phyloP scores from a whole-genome alignment of 2,113 vertebrate species.

The Paracanthobrama guichenoti region DNA sequence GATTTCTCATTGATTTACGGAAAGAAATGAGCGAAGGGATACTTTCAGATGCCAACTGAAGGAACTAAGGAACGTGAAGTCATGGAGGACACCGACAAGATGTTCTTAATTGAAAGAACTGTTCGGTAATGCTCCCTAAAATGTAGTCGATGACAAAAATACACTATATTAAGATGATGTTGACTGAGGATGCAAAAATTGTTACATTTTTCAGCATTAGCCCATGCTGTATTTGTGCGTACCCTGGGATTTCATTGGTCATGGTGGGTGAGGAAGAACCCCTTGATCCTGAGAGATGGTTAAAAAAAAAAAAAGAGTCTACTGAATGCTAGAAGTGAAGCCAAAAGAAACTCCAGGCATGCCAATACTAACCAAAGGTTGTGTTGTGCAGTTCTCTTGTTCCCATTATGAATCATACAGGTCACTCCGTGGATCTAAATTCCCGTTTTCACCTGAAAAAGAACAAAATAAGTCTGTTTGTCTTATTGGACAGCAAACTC shows the following conservation, averaged over 20 bases:
- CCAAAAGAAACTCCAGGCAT: conserved; percentile 49
- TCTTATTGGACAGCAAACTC: conserved; percentile 43
- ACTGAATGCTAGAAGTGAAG: conserved; percentile 31
- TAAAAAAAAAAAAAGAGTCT: neutral
- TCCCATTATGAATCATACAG: conserved; percentile 50
- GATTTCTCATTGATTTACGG: conserved; percentile 68
- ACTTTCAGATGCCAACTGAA: conserved; percentile 47
- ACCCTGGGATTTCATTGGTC: conserved; percentile 34
- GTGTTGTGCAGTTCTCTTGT: conserved; percentile 62
- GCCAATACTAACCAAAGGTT: conserved; percentile 70
- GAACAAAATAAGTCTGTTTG: neutral
- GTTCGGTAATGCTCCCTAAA: conserved; percentile 43
- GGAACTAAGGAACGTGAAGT: conserved; percentile 37
- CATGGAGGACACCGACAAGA: conserved; percentile 22
- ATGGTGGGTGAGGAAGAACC: conserved; percentile 36
- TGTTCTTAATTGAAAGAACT: conserved; percentile 33
- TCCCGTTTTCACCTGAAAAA: conserved; percentile 46
- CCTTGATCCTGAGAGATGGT: conserved; percentile 22
- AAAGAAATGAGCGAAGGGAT: conserved; percentile 58
- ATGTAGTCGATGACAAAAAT: conserved; percentile 46
- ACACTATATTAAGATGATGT: conserved; percentile 58
- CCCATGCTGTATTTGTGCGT: conserved; percentile 24
- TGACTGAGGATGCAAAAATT: conserved; percentile 61
- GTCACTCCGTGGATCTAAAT: conserved; percentile 60
- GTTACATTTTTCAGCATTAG: conserved; percentile 50